These are phyloP conservation scores for Lethrus apterus DNA, from an alignment of 1,140 invertebrate species.

Conservation along the genomic window DNA sequence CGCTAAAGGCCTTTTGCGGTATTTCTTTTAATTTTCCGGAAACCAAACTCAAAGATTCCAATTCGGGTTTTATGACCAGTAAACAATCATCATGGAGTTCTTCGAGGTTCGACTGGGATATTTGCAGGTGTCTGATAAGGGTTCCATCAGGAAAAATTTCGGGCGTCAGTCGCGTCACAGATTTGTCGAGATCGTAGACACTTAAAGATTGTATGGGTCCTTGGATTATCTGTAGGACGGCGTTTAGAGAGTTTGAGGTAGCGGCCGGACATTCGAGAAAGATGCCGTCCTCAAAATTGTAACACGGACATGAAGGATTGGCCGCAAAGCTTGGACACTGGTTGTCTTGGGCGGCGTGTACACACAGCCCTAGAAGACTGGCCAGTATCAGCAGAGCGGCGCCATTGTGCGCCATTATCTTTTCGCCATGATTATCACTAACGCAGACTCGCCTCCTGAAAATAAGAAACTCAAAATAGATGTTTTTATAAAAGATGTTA, in stretches of 20 bases:
- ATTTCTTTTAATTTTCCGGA: slow-evolving; percentile 72
- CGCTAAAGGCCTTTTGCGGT: slow-evolving; percentile 71
- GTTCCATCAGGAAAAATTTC: slow-evolving; percentile 63
- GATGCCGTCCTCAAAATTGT: slow-evolving; percentile 83
- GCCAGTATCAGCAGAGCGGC: slow-evolving; percentile 23
- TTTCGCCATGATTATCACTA: background rate
- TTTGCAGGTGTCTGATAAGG: slow-evolving; percentile 70
- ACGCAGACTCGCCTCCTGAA: background rate
- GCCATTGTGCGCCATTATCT: slow-evolving; percentile 31
- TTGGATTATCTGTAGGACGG: slow-evolving; percentile 47
- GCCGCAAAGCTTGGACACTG: slow-evolving; percentile 60
- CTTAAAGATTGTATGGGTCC: slow-evolving; percentile 74
- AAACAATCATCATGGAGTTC: slow-evolving; percentile 69
- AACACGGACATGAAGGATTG: slow-evolving; percentile 77
- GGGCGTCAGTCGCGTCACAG: slow-evolving; percentile 59
- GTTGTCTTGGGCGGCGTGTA: slow-evolving; percentile 23
- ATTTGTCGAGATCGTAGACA: slow-evolving; percentile 76
- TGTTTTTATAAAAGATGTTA: too few species aligned
- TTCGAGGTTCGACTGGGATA: slow-evolving; percentile 71
- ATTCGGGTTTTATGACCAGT: slow-evolving; percentile 58
- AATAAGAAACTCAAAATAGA: too few species aligned
- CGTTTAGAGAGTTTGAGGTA: slow-evolving; percentile 46
- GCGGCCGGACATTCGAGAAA: slow-evolving; percentile 82
- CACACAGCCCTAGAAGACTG: slow-evolving; percentile 18
- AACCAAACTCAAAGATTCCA: slow-evolving; percentile 74